Conservation (phyloP, 2,888 invertebrate genomes). For the Eupithecia abbreviata region DNA sequence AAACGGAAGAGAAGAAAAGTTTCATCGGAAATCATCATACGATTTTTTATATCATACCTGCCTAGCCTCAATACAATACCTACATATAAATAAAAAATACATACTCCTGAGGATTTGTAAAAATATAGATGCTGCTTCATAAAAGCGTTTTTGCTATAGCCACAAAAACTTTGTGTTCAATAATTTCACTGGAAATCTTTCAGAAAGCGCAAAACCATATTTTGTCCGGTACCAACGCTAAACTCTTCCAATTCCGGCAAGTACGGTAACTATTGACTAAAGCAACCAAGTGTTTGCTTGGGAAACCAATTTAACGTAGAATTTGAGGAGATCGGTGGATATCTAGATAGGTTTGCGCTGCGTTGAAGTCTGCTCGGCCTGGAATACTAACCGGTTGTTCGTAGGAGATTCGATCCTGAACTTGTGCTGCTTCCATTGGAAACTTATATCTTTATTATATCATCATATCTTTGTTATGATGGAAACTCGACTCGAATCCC, state of each 20-base stretch:
- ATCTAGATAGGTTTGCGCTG: conserved; percentile 32
- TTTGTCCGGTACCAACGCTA: not conserved
- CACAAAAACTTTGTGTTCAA: not conserved
- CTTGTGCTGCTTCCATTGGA: conserved; percentile 38
- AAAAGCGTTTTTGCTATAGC: not conserved
- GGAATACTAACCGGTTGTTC: conserved; percentile 36
- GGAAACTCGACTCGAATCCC: conserved; percentile 18
- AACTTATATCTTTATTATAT: too few species aligned
- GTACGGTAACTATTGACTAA: conserved; percentile 23
- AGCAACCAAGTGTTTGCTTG: conserved; percentile 35
- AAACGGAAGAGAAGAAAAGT: not conserved
- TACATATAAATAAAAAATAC: too few species aligned
- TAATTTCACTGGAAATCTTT: not conserved
- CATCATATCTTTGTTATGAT: conserved; percentile 18
- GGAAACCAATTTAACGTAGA: conserved; percentile 44
- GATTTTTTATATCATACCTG: not conserved
- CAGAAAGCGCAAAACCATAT: not conserved
- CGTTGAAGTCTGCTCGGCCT: conserved; percentile 41
- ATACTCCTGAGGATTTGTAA: not conserved
- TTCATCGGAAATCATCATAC: not conserved
- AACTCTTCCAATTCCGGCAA: conserved; percentile 24
- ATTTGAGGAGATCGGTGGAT: conserved; percentile 38
- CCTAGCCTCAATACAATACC: not conserved
- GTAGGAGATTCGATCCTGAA: conserved; percentile 37
- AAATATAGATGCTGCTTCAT: not conserved